phyloP scores from a whole-genome alignment of 2,113 vertebrate genomes.

The Panurus biarmicus region DNA sequence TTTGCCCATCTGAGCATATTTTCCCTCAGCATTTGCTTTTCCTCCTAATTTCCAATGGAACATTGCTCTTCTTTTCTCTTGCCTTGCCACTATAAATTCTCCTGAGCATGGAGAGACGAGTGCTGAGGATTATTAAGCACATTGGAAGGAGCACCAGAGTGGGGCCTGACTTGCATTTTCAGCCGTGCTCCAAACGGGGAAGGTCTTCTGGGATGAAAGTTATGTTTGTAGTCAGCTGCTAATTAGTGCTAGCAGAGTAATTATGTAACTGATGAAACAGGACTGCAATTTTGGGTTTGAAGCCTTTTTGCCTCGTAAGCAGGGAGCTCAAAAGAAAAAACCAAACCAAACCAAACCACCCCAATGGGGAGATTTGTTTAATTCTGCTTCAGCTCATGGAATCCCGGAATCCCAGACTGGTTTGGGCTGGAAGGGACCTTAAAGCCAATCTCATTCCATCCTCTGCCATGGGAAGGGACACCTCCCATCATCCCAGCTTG shows the following conservation, averaged over 20 bases:
- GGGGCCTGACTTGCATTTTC: neutral
- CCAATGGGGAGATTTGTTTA: neutral
- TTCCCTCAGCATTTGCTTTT: neutral
- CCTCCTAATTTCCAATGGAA: neutral
- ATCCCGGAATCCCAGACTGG: neutral
- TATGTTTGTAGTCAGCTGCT: slow-evolving; percentile 28
- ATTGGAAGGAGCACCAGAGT: neutral
- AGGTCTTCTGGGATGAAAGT: neutral
- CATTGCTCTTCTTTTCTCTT: neutral
- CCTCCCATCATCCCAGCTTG: neutral
- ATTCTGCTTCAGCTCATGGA: neutral
- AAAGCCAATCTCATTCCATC: neutral
- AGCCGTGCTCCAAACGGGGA: neutral
- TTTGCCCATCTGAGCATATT: neutral
- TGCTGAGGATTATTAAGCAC: neutral
- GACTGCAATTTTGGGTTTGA: neutral
- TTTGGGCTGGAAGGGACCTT: neutral
- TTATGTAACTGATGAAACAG: slow-evolving; percentile 44
- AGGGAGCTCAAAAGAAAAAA: neutral
- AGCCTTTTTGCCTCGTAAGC: neutral
- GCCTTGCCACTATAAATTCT: neutral
- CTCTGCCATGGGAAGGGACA: neutral
- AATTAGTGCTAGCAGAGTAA: slow-evolving; percentile 46
- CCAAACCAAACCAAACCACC: neutral
- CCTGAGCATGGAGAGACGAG: neutral